Base-by-base conservation (phyloP, 2,888 invertebrate species). In the Ectemnius lituratus region DNA sequence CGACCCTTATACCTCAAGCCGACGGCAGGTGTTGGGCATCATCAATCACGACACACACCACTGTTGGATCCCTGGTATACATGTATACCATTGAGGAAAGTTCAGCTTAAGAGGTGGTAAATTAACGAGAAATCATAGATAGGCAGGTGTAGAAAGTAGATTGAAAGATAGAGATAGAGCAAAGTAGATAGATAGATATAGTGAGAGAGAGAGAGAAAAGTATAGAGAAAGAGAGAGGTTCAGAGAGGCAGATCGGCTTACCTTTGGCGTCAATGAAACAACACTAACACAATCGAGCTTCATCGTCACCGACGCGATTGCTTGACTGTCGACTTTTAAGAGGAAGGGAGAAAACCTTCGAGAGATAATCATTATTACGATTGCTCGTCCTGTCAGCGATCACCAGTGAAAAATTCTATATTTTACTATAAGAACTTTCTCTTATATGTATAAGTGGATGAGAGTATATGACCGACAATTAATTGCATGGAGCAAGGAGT, bases 251-350 rank as follows among this genome's bases (percentile, higher is more conserved):
- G 75, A 80, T 78, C 75, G 68, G 82, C 85, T 85, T 85, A 85
- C 85, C 85, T 85, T 85, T 82, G 68, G 64, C 74, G 76, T 83
- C 59, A 80, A 84, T 58, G 76, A 82, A 78, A 78, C 27, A 72
- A 79, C 69, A 73, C 62, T 76, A 76, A 80, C 70, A 78, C 73
- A 64, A 80, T 67, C 69, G 70, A 73, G 69, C 68, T 74, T 78
- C 78, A 64, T 69, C 77, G 58, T 79, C 66, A 68, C 46, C 71
- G 71, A 81, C 79, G 73, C 70, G 67, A 76, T 62, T 57, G 46
- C 61, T 77, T 75, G 63, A 74, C 73, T 60, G 66, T 70, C 56
- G 61, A 76, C 76, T 63, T 63, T 20, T 67, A 58, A 62, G 70
- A 67, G 70, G 49, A 70, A 69, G 6, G 58, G 45, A 66, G 67